Conservation (phyloP, 2,797 vertebrate species). For the Benthosema pterotum region DNA sequence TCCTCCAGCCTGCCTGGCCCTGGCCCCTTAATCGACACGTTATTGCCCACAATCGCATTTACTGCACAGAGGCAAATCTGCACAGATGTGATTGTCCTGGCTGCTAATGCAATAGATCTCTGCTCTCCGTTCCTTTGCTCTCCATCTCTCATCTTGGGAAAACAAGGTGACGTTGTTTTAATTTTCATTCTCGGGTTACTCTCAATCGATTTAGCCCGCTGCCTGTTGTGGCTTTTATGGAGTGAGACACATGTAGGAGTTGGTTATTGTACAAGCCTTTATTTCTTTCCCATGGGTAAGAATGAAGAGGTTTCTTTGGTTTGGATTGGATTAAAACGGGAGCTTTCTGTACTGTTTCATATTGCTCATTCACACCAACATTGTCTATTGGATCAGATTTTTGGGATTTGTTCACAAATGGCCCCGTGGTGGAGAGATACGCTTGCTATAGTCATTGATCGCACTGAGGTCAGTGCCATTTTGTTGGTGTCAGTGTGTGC, state of each 20-base stretch:
- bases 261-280: conserved; percentile 73
- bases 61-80: conserved; percentile 93
- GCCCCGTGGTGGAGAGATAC: conserved; percentile 30
- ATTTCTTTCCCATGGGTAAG: conserved; percentile 66
- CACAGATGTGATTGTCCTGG: conserved; percentile 91
- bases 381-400: conserved; percentile 66
- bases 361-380: conserved; percentile 64
- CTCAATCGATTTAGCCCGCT: conserved; percentile 59
- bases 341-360: conserved; percentile 51
- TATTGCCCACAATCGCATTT: conserved; percentile 98
- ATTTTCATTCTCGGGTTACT: conserved; percentile 87
- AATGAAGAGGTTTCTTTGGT: conserved; percentile 59
- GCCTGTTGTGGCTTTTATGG: conserved; percentile 61
- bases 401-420: conserved; percentile 28
- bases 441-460: conserved; percentile 42
- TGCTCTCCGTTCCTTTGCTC: conserved; percentile 82
- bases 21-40: conserved; percentile 90
- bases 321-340: conserved; percentile 69
- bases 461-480: conserved; percentile 18
- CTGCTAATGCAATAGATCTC: conserved; percentile 89
- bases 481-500: conserved; percentile 13
- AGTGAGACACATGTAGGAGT: conserved; percentile 74
- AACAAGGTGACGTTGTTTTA: conserved; percentile 90
- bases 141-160: conserved; percentile 82
- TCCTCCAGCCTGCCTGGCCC: conserved; percentile 84